Evolutionary conservation across 2,888 invertebrate species (phyloP).

Genomic region (Rhabditophanes sp.): DNA sequence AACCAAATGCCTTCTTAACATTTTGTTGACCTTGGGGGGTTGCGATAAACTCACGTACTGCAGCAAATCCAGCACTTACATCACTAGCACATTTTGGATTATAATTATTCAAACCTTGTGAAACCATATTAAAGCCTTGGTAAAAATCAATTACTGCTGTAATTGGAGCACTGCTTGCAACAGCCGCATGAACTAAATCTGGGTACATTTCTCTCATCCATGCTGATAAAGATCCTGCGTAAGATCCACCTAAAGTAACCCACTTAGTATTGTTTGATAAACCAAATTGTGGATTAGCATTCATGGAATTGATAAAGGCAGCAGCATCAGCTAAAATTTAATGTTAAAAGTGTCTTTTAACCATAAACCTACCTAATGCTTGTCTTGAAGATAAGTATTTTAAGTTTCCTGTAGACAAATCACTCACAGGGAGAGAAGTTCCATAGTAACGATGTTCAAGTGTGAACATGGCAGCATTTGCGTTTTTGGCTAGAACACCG

Average conservation of each 20-base stretch:
- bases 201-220: conserved; percentile 76
- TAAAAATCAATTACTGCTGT: conserved; percentile 7
- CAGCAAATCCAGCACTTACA: conserved; percentile 20
- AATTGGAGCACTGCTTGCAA: conserved; percentile 58
- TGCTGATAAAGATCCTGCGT: conserved; percentile 66
- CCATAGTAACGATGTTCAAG: not conserved
- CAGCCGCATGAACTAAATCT: conserved; percentile 61
- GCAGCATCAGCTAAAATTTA: conserved; percentile 71
- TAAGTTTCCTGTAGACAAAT: conserved; percentile 64
- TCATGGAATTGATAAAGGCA: conserved; percentile 61
- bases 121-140: conserved; percentile 5
- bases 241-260: conserved; percentile 85
- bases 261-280: conserved; percentile 56
- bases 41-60: conserved; percentile 16
- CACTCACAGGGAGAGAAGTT: conserved; percentile 49
- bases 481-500: conserved; percentile 53
- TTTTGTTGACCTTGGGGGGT: conserved; percentile 16
- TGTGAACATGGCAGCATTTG: conserved; percentile 66
- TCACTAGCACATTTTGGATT: conserved; percentile 8
- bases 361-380: no score
- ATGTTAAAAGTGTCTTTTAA: no score
- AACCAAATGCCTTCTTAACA: conserved; percentile 16
- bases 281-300: conserved; percentile 36
- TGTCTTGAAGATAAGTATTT: conserved; percentile 56
- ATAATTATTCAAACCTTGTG: not conserved